These are phyloP conservation scores for Macrobrachium rosenbergii DNA, from an alignment of 1,140 invertebrate species.

Conservation along the genomic window DNA sequence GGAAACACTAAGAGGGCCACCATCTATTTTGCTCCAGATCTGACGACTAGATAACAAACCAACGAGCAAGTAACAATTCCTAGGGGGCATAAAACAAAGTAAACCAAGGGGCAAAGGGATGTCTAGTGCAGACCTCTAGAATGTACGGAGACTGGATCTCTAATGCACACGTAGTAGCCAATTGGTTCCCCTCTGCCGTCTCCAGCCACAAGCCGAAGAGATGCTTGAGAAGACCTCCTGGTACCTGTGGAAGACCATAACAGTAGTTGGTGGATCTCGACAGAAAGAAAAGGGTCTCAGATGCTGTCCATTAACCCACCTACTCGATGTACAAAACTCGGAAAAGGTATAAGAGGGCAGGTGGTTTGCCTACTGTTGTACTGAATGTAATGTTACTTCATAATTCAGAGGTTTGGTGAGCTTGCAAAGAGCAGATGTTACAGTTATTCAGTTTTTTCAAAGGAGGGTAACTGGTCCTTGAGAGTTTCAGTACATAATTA, in stretches of 20 bases:
- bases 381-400: too few species aligned
- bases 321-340: background rate
- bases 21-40: too few species aligned
- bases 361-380: too few species aligned
- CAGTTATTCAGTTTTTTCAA: too few species aligned
- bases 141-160: conserved; percentile 53
- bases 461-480: too few species aligned
- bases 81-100: too few species aligned
- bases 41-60: too few species aligned
- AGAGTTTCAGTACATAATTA: too few species aligned
- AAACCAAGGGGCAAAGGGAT: conserved; percentile 1
- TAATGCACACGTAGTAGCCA: conserved; percentile 60
- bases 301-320: background rate
- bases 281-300: background rate
- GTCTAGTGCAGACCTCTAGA: conserved; percentile 58
- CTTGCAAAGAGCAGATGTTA: too few species aligned
- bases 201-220: conserved; percentile 50
- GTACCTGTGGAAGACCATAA: conserved; percentile 47
- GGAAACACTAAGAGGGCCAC: too few species aligned
- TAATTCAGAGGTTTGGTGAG: too few species aligned
- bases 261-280: background rate
- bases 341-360: background rate
- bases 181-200: conserved; percentile 53
- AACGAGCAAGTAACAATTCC: too few species aligned
- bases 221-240: conserved; percentile 52